Base-by-base conservation (phyloP, 2,797 vertebrate genomes). In the Ambastaia sidthimunki region DNA sequence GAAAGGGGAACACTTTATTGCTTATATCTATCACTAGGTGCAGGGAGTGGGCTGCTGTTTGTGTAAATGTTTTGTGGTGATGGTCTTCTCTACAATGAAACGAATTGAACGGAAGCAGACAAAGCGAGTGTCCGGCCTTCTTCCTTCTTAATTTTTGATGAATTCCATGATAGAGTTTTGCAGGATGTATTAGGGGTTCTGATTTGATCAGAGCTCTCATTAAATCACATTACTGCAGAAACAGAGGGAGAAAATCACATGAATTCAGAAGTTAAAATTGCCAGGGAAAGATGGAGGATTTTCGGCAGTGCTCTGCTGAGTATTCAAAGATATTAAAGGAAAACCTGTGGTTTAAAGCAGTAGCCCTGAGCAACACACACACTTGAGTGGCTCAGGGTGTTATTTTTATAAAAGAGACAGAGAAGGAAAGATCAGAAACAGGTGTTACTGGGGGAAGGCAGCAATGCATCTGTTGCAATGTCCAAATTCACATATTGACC, bases 341-440 rank as follows among this genome's bases (percentile, higher is more conserved):
- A 89, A 91, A 93, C 92, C 90, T 93, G 93, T 92, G 91, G 91
- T 55, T n/a, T n/a, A n/a, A n/a, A n/a, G 50, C 63, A 57, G 65
- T 48, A 92, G 89, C 87, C 86, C 88, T 88, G 88, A 90, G 81
- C 87, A 41, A 74, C 55, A 69, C 47, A 50, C 67, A 19, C 41
- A 23, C 21, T 66, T 10, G 0, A 68, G 44, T 54, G 31, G 44
- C 66, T 57, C 15, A 44, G 47, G 23, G 73, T 87, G 90, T 90
- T 90, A 88, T 90, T 80, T 89, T 55, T 76, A 60, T 71, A 55
- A 66, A 25, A 55, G 34, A 47, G 48, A 65, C 55, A 76, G 37
- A 71, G 44, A 59, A 54, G n/a, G n/a, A n/a, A n/a, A n/a, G n/a
- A n/a, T n/a, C n/a, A n/a, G n/a, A n/a, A n/a, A n/a, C n/a, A n/a